phyloP scores from a whole-genome alignment of 2,888 invertebrate species.

The Euplagia quadripunctaria region DNA sequence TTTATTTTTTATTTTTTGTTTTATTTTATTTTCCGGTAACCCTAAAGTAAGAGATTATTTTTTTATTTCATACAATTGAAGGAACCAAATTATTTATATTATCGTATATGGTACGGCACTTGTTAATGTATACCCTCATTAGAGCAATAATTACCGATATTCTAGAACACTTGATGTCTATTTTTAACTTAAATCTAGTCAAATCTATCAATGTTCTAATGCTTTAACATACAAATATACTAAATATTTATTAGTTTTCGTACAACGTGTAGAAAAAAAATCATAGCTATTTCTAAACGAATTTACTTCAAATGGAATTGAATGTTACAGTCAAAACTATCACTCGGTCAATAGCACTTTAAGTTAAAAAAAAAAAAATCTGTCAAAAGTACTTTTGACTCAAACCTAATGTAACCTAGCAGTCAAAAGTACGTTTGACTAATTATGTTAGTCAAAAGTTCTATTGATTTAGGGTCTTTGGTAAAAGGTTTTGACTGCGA shows the following conservation, averaged over 20 bases:
- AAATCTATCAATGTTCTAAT: constrained; percentile 72
- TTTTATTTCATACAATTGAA: constrained; percentile 48
- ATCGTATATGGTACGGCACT: constrained; percentile 58
- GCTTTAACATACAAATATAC: constrained; percentile 60
- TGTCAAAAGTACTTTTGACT: too few species aligned
- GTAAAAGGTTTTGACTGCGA: not conserved
- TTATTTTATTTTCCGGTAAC: constrained; percentile 50
- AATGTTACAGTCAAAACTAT: not conserved
- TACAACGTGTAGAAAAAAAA: constrained; percentile 45
- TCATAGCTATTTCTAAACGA: constrained; percentile 10
- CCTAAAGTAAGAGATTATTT: constrained; percentile 45
- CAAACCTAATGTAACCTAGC: too few species aligned
- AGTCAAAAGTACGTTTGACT: not conserved
- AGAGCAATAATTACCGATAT: constrained; percentile 81
- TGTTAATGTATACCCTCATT: constrained; percentile 77
- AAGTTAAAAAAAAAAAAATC: too few species aligned
- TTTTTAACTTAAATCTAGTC: constrained; percentile 71
- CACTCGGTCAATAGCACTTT: too few species aligned
- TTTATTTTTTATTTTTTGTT: constrained; percentile 55
- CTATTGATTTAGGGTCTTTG: too few species aligned
- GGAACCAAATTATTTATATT: constrained; percentile 74
- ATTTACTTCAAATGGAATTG: constrained; percentile 17
- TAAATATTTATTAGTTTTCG: constrained; percentile 49
- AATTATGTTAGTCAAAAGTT: too few species aligned
- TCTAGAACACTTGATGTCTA: constrained; percentile 79